Evolutionary conservation across 1,140 invertebrate genomes (phyloP).

Genomic region (Nymphalis io): DNA sequence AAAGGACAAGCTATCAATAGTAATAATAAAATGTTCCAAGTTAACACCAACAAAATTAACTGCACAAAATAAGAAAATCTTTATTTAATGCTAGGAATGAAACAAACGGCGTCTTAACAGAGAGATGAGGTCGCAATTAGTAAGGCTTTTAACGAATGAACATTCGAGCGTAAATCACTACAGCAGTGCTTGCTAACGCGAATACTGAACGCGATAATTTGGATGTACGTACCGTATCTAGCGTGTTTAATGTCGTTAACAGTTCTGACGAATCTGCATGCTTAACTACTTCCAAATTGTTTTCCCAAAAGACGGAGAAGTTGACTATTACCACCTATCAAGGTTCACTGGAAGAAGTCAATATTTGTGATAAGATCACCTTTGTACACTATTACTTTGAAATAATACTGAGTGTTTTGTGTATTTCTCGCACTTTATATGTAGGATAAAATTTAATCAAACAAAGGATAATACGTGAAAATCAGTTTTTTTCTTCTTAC

Average conservation of each 20-base stretch:
- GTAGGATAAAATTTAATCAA: too few species aligned
- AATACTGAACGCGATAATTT: slow-evolving; percentile 9
- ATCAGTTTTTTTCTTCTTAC: too few species aligned
- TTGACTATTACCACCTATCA: too few species aligned
- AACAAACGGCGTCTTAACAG: slow-evolving; percentile 21
- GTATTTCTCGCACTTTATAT: too few species aligned
- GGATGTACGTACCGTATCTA: not conserved
- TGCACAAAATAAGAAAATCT: slow-evolving; percentile 19
- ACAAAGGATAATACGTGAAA: too few species aligned
- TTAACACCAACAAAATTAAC: slow-evolving; percentile 3
- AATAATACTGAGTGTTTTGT: too few species aligned
- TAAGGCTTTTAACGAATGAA: slow-evolving; percentile 24
- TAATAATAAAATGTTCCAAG: not conserved
- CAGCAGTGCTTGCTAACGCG: slow-evolving; percentile 6
- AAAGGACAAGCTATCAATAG: not conserved
- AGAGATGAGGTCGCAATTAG: slow-evolving; percentile 27
- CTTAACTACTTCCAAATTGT: not conserved
- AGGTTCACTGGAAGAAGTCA: too few species aligned
- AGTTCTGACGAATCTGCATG: not conserved
- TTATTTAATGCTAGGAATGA: slow-evolving; percentile 1
- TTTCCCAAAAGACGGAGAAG: too few species aligned
- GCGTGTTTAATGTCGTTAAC: not conserved
- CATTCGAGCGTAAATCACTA: slow-evolving; percentile 11
- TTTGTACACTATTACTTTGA: too few species aligned
- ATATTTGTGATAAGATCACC: too few species aligned